phyloP scores from a whole-genome alignment of 2,888 invertebrate genomes.

The Dilophus febrilis region DNA sequence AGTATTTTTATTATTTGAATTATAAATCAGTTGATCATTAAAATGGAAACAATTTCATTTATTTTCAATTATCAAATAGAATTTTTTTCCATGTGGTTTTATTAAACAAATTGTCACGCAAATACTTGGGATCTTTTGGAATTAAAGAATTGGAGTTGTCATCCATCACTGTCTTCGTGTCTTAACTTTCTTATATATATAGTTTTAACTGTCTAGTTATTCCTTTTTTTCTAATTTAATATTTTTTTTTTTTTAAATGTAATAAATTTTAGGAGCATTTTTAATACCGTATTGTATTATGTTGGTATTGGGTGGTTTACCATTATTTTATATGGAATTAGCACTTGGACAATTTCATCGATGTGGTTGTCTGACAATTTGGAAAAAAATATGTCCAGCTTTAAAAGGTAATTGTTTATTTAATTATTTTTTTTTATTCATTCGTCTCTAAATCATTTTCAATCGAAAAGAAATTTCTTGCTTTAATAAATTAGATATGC shows the following conservation, averaged over 20 bases:
- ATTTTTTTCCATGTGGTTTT: background rate
- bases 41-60: background rate
- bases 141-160: too few relatives aligned
- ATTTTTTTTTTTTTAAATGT: too few relatives aligned
- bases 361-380: slow-evolving; percentile 80
- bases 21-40: too few relatives aligned
- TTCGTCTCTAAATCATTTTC: background rate
- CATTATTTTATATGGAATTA: slow-evolving; percentile 89
- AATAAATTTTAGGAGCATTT: slow-evolving; percentile 56
- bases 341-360: slow-evolving; percentile 88
- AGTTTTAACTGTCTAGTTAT: too few relatives aligned
- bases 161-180: too few relatives aligned
- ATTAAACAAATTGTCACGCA: background rate
- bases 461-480: background rate
- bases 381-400: slow-evolving; percentile 86
- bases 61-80: background rate
- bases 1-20: slow-evolving; percentile 18
- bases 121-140: too few relatives aligned
- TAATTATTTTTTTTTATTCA: background rate
- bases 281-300: slow-evolving; percentile 86
- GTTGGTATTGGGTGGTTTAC: slow-evolving; percentile 82
- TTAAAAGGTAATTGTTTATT: slow-evolving; percentile 54
- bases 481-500: too few relatives aligned
- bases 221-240: too few relatives aligned
- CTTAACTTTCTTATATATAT: too few relatives aligned